Conservation (phyloP, 2,888 invertebrate species). For the Rotaria socialis region DNA sequence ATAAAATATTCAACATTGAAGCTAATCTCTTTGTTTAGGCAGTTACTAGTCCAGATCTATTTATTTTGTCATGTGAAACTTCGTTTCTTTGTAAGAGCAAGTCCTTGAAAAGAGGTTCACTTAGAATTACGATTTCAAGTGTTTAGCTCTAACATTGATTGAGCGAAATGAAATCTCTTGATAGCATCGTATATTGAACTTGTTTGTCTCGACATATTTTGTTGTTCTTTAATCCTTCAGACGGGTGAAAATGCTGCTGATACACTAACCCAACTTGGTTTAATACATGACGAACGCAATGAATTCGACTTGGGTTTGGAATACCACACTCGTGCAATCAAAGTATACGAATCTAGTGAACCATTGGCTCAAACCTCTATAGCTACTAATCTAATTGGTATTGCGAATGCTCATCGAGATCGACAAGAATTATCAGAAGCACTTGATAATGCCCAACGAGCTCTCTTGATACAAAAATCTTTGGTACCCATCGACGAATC, state of each 20-base stretch:
- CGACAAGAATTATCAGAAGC: background rate
- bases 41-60: no score
- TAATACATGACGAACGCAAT: background rate
- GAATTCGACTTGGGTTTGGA: background rate
- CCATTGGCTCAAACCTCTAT: background rate
- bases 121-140: no score
- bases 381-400: background rate
- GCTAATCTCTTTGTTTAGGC: no score
- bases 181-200: no score
- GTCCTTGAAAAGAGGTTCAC: no score
- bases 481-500: background rate
- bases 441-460: background rate
- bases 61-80: no score
- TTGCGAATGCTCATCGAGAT: background rate
- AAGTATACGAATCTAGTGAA: background rate
- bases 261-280: background rate
- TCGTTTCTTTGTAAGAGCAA: no score
- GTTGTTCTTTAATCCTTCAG: background rate
- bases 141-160: no score
- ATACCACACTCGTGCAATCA: background rate
- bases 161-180: no score
- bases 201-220: no score
- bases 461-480: background rate
- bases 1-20: no score
- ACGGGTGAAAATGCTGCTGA: background rate